Evolutionary conservation across 2,797 vertebrate genomes (phyloP), one percentile per base, ranked within the genome.

Genomic region (Xenentodon cancila): DNA sequence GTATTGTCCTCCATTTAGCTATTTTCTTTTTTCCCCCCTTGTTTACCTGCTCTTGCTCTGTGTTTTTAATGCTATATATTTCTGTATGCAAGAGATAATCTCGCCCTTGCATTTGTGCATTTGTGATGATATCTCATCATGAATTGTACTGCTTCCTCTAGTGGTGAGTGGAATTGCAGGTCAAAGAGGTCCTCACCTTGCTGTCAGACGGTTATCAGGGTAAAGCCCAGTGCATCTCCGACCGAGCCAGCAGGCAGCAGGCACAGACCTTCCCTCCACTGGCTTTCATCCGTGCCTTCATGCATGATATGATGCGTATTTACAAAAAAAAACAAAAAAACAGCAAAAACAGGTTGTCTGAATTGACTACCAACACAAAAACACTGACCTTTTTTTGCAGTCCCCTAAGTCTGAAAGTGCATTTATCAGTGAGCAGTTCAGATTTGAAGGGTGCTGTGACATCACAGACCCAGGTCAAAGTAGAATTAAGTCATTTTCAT

Each of bases 161-260:
- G 27, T n/a, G 18, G 16, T 30, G 59, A 71, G 66, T 45, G 53
- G 54, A 70, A 75, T 52, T 59, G 63, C 59, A 18, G 58, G 69
- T 67, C 79, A 54, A 65, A 64, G 60, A 51, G 27, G 34, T 47
- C 27, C 57, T 68, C 73, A 77, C 64, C 71, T 79, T 70, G 1
- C 80, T 55, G 55, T 80, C 59, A 70, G 65, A 55, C 64, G 61
- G 81, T 85, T 87, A 88, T 90, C 82, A 72, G 55, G 57, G 70
- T 53, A 74, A 80, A 87, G 65, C 81, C 71, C 51, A 27, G 48
- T 73, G 84, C 57, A 60, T 80, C 75, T 81, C 85, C 79, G 75
- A 73, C 84, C 71, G 79, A 75, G 83, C 58, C 70, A 64, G 68
- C 47, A 82, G 64, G 20, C 70, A 64, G 68, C 47, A 82, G 64